Conservation (phyloP, 2,888 invertebrate species). For the Penaeus monodon region DNA sequence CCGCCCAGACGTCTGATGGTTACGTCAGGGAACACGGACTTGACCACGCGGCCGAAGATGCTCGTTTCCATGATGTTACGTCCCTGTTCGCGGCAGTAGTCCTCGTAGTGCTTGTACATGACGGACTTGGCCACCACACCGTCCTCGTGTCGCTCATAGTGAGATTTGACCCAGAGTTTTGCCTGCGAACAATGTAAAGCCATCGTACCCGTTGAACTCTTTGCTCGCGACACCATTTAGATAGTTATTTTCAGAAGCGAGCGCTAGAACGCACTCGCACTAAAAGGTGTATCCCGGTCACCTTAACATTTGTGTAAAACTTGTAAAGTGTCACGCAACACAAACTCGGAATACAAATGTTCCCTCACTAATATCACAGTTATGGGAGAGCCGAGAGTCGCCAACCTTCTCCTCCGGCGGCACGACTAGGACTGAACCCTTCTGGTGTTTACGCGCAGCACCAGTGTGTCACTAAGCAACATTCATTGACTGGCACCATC, state of each 20-base stretch:
- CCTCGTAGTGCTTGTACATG: constrained; percentile 65
- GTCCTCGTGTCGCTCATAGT: constrained; percentile 63
- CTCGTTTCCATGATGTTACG: constrained; percentile 64
- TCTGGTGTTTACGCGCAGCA: constrained; percentile 46
- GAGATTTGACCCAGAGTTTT: constrained; percentile 61
- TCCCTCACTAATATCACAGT: neutral
- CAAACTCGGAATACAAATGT: neutral
- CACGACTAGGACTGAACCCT: constrained; percentile 26
- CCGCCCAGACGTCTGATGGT: constrained; percentile 62
- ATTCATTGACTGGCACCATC: constrained; percentile 56
- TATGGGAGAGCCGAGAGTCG: neutral
- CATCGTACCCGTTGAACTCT: constrained; percentile 55
- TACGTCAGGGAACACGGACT: constrained; percentile 63
- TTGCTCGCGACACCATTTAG: constrained; percentile 62
- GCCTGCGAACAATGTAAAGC: constrained; percentile 62
- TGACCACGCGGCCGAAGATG: constrained; percentile 65
- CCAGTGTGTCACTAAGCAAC: constrained; percentile 61
- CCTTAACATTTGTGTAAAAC: constrained; percentile 14
- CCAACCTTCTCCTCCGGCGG: constrained; percentile 21
- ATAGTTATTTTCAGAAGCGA: constrained; percentile 10
- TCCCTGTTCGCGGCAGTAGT: constrained; percentile 59
- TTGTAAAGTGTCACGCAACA: neutral
- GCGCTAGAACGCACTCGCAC: constrained; percentile 4
- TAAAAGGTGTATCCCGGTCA: constrained; percentile 5
- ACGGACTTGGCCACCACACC: constrained; percentile 65